These are phyloP conservation scores for Pampusana beccarii DNA, from an alignment of 2,113 vertebrate genomes.

Conservation along the genomic window DNA sequence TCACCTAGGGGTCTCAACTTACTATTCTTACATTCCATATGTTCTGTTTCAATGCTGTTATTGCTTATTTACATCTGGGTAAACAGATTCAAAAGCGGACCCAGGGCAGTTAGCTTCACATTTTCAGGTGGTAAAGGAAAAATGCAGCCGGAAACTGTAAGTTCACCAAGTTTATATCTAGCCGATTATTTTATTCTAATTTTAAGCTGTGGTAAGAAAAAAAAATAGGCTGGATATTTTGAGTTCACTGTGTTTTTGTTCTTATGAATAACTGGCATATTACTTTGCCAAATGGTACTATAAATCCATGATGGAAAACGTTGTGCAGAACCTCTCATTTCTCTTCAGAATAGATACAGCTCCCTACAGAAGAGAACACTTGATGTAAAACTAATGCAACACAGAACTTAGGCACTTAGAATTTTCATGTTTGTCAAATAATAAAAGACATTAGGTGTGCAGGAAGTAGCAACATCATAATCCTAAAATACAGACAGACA, in stretches of 20 bases:
- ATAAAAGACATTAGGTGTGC: not conserved
- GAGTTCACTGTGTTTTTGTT: conserved; percentile 32
- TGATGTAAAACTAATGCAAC: not conserved
- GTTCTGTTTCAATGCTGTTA: not conserved
- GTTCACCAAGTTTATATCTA: conserved; percentile 52
- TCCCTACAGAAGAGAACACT: not conserved
- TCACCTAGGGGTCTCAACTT: not conserved
- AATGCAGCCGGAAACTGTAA: conserved; percentile 38
- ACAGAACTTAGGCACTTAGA: not conserved
- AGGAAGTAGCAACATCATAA: not conserved
- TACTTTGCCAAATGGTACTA: conserved; percentile 30
- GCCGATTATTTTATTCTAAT: conserved; percentile 58
- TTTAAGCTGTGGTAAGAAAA: conserved; percentile 58
- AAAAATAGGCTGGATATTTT: conserved; percentile 32
- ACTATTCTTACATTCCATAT: not conserved
- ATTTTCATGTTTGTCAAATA: not conserved
- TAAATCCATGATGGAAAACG: conserved; percentile 19
- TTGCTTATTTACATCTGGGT: not conserved
- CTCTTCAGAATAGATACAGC: conserved; percentile 6
- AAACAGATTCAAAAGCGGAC: not conserved
- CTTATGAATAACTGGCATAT: not conserved
- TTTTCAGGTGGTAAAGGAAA: conserved; percentile 26
- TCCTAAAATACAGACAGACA: not conserved
- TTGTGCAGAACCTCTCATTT: conserved; percentile 20
- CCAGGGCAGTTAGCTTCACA: not conserved